Percentiles rank a stretch among this genome's conserved stretches.
These are phyloP conservation scores for Chelon auratus DNA, from an alignment of 2,797 vertebrate genomes.

Conservation along the genomic window DNA sequence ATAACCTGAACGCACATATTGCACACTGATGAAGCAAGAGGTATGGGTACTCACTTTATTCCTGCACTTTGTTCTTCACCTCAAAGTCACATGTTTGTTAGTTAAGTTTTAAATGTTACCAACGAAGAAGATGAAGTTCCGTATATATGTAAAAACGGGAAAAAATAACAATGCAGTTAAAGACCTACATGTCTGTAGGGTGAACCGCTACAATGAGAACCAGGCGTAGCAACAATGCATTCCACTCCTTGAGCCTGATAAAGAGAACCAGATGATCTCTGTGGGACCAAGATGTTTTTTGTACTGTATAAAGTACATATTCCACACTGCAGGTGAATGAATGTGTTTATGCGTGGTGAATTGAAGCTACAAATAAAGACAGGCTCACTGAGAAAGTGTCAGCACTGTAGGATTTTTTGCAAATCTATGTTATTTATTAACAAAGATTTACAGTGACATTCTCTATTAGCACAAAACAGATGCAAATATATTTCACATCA, in stretches of 20 bases:
- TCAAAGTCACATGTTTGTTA: not conserved
- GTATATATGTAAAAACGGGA: slow-evolving; percentile 5
- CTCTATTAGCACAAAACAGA: not conserved
- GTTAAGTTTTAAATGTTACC: not conserved
- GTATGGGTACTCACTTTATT: slow-evolving; percentile 1
- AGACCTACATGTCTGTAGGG: slow-evolving; percentile 27
- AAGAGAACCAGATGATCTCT: slow-evolving; percentile 76
- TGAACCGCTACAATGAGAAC: slow-evolving; percentile 65
- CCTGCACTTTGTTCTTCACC: slow-evolving; percentile 10
- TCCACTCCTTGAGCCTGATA: slow-evolving; percentile 71
- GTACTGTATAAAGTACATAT: not conserved
- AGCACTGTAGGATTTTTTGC: not conserved
- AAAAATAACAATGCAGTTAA: slow-evolving; percentile 48
- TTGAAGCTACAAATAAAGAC: not conserved
- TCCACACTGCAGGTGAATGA: not conserved
- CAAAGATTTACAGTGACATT: not conserved
- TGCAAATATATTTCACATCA: not conserved
- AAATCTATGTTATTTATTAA: slow-evolving; percentile 4
- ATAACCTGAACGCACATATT: not conserved
- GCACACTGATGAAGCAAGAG: not conserved
- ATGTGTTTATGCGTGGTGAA: not conserved
- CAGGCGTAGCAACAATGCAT: slow-evolving; percentile 69
- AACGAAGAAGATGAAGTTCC: slow-evolving; percentile 6
- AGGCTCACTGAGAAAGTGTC: not conserved
- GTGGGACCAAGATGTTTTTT: slow-evolving; percentile 1